These are phyloP conservation scores for Sminthurinus signatus DNA, from an alignment of 1,140 invertebrate species.

Conservation along the genomic window DNA sequence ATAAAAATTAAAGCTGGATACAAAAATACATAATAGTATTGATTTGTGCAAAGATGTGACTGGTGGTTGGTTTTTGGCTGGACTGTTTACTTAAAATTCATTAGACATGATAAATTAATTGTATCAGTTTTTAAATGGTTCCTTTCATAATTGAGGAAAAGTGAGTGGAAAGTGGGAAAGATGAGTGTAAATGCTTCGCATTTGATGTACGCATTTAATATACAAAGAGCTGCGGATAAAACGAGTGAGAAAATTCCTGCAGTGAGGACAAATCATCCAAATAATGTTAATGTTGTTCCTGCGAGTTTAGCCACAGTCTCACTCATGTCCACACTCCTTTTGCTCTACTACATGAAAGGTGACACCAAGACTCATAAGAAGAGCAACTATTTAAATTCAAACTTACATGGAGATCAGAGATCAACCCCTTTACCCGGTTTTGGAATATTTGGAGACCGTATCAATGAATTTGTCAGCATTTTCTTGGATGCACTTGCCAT, in stretches of 20 bases:
- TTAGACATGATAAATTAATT: too few relatives aligned
- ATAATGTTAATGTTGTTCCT: background rate
- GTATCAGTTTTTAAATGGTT: too few relatives aligned
- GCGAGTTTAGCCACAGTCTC: background rate
- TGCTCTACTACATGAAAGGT: background rate
- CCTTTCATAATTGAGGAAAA: too few relatives aligned
- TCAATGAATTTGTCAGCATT: constrained; percentile 36
- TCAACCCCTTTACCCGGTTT: constrained; percentile 30
- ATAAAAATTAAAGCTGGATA: too few relatives aligned
- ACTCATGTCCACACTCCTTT: background rate
- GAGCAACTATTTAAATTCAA: background rate
- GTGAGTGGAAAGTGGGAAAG: too few relatives aligned
- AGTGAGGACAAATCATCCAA: background rate
- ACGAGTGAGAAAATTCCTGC: background rate
- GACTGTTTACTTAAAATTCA: too few relatives aligned
- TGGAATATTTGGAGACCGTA: constrained; percentile 35
- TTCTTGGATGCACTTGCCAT: constrained; percentile 32
- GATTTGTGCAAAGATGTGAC: too few relatives aligned
- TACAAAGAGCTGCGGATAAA: too few relatives aligned
- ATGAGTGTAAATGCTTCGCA: too few relatives aligned
- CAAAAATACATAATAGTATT: too few relatives aligned
- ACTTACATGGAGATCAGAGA: background rate
- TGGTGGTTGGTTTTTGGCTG: too few relatives aligned
- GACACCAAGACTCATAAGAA: background rate
- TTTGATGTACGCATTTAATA: too few relatives aligned